A percentile compares a stretch with the other conserved stretches of the same genome.
phyloP scores from a whole-genome alignment of 1,140 invertebrate genomes.

The Papilio polyxenes region DNA sequence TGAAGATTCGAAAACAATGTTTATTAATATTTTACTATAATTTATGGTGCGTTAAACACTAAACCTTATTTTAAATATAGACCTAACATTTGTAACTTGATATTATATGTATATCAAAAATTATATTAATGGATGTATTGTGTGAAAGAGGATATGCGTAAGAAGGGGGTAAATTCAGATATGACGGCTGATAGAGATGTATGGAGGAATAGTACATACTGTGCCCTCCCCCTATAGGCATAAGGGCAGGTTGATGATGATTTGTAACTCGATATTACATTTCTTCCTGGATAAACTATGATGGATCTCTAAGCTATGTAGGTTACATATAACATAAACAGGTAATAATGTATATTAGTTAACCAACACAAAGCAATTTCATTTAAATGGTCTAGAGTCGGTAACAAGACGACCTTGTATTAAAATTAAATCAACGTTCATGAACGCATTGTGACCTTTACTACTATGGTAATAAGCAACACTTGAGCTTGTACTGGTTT shows the following conservation, averaged over 20 bases:
- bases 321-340: not conserved
- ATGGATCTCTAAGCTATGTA: not conserved
- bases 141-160: too few species aligned
- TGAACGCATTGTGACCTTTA: conserved; percentile 21
- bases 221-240: too few species aligned
- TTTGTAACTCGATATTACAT: not conserved
- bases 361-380: conserved; percentile 20
- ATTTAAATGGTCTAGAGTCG: conserved; percentile 23
- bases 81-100: not conserved
- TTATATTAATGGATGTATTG: too few species aligned
- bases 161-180: too few species aligned
- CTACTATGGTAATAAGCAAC: not conserved
- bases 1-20: too few species aligned
- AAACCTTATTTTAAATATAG: too few species aligned
- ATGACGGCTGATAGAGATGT: too few species aligned
- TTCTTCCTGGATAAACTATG: not conserved
- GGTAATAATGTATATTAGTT: not conserved
- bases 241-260: too few species aligned
- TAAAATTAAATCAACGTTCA: conserved; percentile 8
- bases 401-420: conserved; percentile 35
- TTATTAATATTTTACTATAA: too few species aligned
- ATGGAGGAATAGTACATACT: too few species aligned
- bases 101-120: too few species aligned
- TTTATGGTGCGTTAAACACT: too few species aligned
- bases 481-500: not conserved